Percentiles rank a stretch among this genome's conserved stretches.
These are phyloP conservation scores for Pogonocichla stellata DNA, from an alignment of 2,113 vertebrate species.

Conservation along the genomic window DNA sequence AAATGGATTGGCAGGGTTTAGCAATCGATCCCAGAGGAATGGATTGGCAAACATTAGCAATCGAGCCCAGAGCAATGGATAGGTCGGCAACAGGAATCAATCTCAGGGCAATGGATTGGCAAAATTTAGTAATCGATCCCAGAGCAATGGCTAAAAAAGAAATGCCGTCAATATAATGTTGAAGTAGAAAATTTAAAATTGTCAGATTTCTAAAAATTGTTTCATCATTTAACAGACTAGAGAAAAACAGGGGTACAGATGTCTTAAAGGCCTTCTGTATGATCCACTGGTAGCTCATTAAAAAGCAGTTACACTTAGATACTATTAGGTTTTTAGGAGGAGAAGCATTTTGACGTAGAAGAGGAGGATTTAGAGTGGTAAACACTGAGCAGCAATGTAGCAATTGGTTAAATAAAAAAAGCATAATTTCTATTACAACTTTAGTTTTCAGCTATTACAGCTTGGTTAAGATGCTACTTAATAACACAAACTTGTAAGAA, in stretches of 20 bases:
- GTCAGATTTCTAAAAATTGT: not conserved
- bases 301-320: slow-evolving; percentile 23
- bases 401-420: not conserved
- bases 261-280: not conserved
- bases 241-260: not conserved
- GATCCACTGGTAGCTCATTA: slow-evolving; percentile 57
- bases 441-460: not conserved
- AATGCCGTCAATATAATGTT: not conserved
- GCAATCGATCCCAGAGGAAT: too few relatives aligned
- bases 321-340: slow-evolving; percentile 4
- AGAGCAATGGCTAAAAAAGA: too few relatives aligned
- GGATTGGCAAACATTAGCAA: too few relatives aligned
- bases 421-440: not conserved
- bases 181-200: not conserved
- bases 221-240: not conserved
- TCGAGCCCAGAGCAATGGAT: too few relatives aligned
- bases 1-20: too few relatives aligned
- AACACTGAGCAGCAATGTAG: not conserved
- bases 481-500: not conserved
- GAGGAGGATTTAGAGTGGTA: not conserved
- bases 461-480: not conserved
- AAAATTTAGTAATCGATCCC: too few relatives aligned
- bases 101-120: too few relatives aligned
- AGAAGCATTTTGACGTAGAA: not conserved
- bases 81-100: too few relatives aligned